Base-by-base conservation (phyloP, 2,797 vertebrate species). In the Tiaroga cobitis region DNA sequence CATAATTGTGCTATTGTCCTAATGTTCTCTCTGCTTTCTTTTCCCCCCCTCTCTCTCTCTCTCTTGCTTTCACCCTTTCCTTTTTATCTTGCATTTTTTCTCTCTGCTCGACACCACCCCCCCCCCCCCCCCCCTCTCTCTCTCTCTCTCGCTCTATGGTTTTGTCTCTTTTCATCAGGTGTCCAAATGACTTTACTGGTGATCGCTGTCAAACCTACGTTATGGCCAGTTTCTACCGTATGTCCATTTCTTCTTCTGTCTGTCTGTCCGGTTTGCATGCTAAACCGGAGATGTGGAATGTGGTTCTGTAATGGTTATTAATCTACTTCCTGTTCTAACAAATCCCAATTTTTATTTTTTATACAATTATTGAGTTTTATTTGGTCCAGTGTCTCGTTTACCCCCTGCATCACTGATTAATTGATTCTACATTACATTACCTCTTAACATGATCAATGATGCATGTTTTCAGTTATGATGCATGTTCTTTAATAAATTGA, bases 191-290 rank as follows among this genome's bases (percentile, higher is more conserved):
- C 96, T 99, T 98, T 97, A 99, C 97, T 96, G 98, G 98, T 96
- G 97, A 99, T 96, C 98, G 98, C 96, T 99, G 98, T 97, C 98
- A 99, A 97, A 98, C 97, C 97, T 99, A 97, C 97, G 97, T 98
- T 97, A 99, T 99, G 98, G 97, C 97, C 97, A 97, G 98, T 98
- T 99, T 99, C 96, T 99, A 98, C 98, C 97, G 98, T 99, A 99
- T 98, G 98, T 99, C 96, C 96, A 97, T 95, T 97, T 97, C 96
- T 97, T 96, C 96, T 94, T 91, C 90, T 93, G 90, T 88, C 85
- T 63, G 91, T 88, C 82, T 61, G 76, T 88, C 16, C 21, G 34
- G 87, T 80, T 91, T 89, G 94, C 92, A 95, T 93, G 94, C 81
- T 85, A 78, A 87, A 90, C 81, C 90, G 85, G 90, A 89, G 78